Evolutionary conservation across 2,888 invertebrate genomes (phyloP), one percentile per base, ranked within the genome.

Genomic region (Spialia ferax): DNA sequence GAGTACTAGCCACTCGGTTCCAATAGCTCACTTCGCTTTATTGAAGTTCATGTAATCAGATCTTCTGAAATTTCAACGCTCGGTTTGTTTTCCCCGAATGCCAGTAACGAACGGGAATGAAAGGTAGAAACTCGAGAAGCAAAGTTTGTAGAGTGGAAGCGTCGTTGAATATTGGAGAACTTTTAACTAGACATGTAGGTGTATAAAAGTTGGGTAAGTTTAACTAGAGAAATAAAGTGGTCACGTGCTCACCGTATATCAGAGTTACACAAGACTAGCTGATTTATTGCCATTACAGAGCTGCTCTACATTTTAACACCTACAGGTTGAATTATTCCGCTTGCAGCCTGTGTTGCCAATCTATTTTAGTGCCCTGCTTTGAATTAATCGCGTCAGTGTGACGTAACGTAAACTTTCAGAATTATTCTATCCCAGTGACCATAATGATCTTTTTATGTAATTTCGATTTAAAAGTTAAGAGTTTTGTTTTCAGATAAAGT

Each of bases 191-290:
- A 66, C 61, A 61, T 63, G 42, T 67, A 67, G 67, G 67, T 67
- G 55, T 67, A 67, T 67, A 61, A 61, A 61, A 67, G 48, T 67
- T 62, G 56, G 62, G 61, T n/a, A 56, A 62, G 62, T 67, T 67
- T 62, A 67, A 62, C 56, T 67, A 62, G 67, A 56, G 38, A 35
- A 35, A 56, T 74, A 74, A 75, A 76, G 77, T 74, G 75, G 74
- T 75, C 79, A 78, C 76, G 79, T 76, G 74, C 70, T 61, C 64
- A 63, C 74, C 68, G 72, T 79, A 79, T 73, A 75, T 78, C 77
- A 78, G 72, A 69, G 71, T 78, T 74, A 78, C 69, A 69, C 66
- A 68, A 66, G 63, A 71, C 67, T 56, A 57, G 57, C 68, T 74
- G 79, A 79, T 78, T 75, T 79, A 79, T 77, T 59, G 76, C 70